These are phyloP conservation scores for Leistus spinibarbis DNA, from an alignment of 2,888 invertebrate species.

Conservation along the genomic window DNA sequence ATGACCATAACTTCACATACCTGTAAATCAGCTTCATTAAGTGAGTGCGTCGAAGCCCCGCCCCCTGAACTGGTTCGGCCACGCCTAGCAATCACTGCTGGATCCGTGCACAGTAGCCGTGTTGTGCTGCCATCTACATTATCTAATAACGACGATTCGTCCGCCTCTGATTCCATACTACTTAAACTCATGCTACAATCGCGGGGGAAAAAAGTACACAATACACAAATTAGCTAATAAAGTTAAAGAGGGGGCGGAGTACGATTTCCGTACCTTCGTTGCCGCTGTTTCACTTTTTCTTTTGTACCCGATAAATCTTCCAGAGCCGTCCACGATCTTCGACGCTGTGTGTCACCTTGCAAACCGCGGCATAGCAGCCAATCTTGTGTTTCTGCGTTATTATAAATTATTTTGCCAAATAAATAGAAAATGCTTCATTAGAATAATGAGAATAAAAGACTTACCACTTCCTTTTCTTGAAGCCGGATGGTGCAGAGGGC, in stretches of 20 bases:
- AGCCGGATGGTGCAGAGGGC: slow-evolving; percentile 59
- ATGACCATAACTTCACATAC: too few relatives aligned
- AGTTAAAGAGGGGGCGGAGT: neutral
- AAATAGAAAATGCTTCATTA: neutral
- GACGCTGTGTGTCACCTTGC: slow-evolving; percentile 60
- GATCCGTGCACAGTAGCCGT: slow-evolving; percentile 60
- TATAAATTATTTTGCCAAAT: neutral
- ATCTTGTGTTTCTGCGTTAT: slow-evolving; percentile 53
- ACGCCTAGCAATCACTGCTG: slow-evolving; percentile 51
- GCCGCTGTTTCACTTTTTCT: slow-evolving; percentile 61
- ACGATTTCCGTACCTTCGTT: slow-evolving; percentile 59
- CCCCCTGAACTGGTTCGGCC: slow-evolving; percentile 63
- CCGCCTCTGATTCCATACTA: slow-evolving; percentile 87
- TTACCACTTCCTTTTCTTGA: slow-evolving; percentile 68
- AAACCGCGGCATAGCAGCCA: slow-evolving; percentile 50
- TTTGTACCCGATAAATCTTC: slow-evolving; percentile 69
- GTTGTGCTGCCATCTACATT: slow-evolving; percentile 64
- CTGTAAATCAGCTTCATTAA: slow-evolving; percentile 87
- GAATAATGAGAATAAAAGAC: slow-evolving; percentile 42
- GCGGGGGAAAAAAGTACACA: too few relatives aligned
- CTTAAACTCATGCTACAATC: slow-evolving; percentile 72
- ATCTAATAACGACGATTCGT: slow-evolving; percentile 64
- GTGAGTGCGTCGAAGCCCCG: slow-evolving; percentile 74
- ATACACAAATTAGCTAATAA: neutral
- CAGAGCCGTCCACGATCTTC: slow-evolving; percentile 88